Evolutionary conservation across 2,888 invertebrate species (phyloP).

Genomic region (Ormia ochracea): DNA sequence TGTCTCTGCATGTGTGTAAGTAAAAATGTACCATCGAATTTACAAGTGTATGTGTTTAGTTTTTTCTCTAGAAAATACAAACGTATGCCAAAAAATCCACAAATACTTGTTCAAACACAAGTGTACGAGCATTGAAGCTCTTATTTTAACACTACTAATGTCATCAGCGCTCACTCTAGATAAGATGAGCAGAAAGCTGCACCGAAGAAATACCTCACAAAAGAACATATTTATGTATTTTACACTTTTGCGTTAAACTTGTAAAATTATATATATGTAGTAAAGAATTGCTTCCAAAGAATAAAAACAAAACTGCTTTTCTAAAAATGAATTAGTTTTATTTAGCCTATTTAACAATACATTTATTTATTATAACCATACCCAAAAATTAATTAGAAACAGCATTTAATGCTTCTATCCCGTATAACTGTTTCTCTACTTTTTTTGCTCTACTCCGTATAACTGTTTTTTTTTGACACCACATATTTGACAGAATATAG

Average conservation of each 20-base stretch:
- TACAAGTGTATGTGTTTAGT: neutral
- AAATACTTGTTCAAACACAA: slow-evolving; percentile 53
- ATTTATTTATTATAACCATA: too few relatives aligned
- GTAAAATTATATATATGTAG: neutral
- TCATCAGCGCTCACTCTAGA: slow-evolving; percentile 27
- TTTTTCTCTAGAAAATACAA: slow-evolving; percentile 23
- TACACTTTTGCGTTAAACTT: slow-evolving; percentile 1
- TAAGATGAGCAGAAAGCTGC: neutral
- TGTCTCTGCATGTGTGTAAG: neutral
- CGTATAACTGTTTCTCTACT: too few relatives aligned
- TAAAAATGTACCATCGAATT: neutral
- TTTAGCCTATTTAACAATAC: too few relatives aligned
- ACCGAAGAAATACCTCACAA: slow-evolving; percentile 1
- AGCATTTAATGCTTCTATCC: too few relatives aligned
- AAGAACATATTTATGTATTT: slow-evolving; percentile 3
- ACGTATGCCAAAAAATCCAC: slow-evolving; percentile 59
- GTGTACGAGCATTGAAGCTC: slow-evolving; percentile 51
- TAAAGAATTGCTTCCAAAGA: too few relatives aligned
- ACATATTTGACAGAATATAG: too few relatives aligned
- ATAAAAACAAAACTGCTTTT: too few relatives aligned
- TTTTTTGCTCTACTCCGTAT: too few relatives aligned
- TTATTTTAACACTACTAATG: slow-evolving; percentile 44
- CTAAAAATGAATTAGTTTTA: too few relatives aligned
- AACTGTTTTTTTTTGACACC: too few relatives aligned
- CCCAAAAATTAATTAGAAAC: too few relatives aligned